phyloP scores from a whole-genome alignment of 2,113 vertebrate genomes.

The Maccullochella peelii region DNA sequence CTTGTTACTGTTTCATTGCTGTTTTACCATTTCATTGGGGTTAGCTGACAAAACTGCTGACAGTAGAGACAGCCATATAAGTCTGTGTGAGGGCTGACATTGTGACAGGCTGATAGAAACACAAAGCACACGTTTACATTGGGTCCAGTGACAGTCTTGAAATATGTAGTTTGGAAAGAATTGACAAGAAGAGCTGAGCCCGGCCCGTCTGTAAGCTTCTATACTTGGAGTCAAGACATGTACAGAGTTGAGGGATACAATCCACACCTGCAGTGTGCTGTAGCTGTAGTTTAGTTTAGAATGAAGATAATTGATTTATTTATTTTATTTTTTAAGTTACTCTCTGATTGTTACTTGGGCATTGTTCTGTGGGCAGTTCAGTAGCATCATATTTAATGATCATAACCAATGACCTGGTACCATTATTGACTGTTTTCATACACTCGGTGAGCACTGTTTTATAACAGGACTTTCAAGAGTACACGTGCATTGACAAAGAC shows the following conservation, averaged over 20 bases:
- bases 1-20: background rate
- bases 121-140: background rate
- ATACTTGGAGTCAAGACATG: background rate
- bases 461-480: background rate
- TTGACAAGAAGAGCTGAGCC: conserved; percentile 2
- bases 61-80: background rate
- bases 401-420: background rate
- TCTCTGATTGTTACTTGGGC: background rate
- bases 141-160: background rate
- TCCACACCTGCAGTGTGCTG: background rate
- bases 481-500: background rate
- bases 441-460: background rate
- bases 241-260: background rate
- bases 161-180: background rate
- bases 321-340: background rate
- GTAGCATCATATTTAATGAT: conserved; percentile 4
- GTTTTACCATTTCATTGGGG: background rate
- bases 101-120: conserved; percentile 24
- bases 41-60: background rate
- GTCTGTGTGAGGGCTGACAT: background rate
- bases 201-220: background rate
- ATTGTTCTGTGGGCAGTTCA: background rate
- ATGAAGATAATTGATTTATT: conserved; percentile 10
- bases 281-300: background rate
- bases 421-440: background rate